phyloP scores from a whole-genome alignment of 2,888 invertebrate genomes.

The Macrophya alboannulata region DNA sequence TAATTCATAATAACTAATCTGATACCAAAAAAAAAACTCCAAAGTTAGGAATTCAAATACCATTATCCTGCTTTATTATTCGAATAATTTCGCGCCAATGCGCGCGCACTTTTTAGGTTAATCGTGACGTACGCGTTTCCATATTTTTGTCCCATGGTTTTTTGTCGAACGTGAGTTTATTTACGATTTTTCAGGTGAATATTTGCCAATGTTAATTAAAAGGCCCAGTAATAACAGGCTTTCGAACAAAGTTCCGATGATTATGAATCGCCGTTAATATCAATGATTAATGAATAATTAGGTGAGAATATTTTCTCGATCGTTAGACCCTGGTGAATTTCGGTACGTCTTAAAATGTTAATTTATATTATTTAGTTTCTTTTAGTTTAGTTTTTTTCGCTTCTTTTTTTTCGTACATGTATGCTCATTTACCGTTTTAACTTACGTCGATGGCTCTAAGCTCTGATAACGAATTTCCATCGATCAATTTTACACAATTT shows the following conservation, averaged over 20 bases:
- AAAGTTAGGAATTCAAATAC: background rate
- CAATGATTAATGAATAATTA: conserved; percentile 25
- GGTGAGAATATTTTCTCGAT: background rate
- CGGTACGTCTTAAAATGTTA: conserved; percentile 16
- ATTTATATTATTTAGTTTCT: conserved; percentile 16
- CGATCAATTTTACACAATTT: conserved; percentile 22
- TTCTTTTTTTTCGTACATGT: background rate
- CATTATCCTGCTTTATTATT: background rate
- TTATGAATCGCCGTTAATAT: background rate
- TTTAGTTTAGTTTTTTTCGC: background rate
- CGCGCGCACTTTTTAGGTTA: conserved; percentile 51
- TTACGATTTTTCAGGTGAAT: conserved; percentile 34
- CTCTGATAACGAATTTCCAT: conserved; percentile 32
- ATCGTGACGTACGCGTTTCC: conserved; percentile 50
- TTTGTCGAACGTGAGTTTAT: conserved; percentile 38
- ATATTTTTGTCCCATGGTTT: conserved; percentile 8
- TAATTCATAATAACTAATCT: background rate
- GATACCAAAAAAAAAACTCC: background rate
- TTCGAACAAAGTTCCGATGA: background rate
- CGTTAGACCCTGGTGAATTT: background rate
- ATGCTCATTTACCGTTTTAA: conserved; percentile 8
- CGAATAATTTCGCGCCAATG: conserved; percentile 36
- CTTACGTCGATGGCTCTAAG: background rate
- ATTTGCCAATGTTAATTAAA: background rate
- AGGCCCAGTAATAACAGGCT: background rate